phyloP scores from a whole-genome alignment of 1,140 invertebrate genomes.

The Asobara japonica region DNA sequence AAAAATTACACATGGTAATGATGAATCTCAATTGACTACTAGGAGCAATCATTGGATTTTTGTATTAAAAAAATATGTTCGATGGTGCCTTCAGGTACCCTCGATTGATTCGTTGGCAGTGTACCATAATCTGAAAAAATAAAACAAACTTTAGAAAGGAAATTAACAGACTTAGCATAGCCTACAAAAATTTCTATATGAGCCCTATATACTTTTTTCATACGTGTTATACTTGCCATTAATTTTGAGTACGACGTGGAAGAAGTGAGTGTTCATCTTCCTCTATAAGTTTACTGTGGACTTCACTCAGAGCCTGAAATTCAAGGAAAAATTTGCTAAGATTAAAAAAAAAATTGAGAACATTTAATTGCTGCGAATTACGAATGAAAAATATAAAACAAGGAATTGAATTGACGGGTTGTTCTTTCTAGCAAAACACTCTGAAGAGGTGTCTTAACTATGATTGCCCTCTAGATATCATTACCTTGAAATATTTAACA shows the following conservation, averaged over 20 bases:
- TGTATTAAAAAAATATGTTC: background rate
- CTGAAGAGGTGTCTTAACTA: background rate
- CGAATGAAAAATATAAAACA: background rate
- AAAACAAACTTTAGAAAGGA: slow-evolving; percentile 5
- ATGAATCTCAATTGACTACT: background rate
- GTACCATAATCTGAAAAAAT: background rate
- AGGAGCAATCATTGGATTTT: background rate
- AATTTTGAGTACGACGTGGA: slow-evolving; percentile 48
- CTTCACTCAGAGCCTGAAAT: slow-evolving; percentile 74
- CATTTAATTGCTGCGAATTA: background rate
- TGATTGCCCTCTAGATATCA: no score
- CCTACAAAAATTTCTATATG: no score
- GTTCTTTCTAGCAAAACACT: no score
- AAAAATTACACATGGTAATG: background rate
- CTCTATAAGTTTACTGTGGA: slow-evolving; percentile 77
- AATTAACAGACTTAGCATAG: no score
- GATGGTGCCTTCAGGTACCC: background rate
- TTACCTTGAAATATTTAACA: slow-evolving; percentile 98
- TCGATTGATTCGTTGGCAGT: background rate
- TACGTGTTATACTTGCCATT: slow-evolving; percentile 20
- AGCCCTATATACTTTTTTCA: background rate
- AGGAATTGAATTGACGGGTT: background rate
- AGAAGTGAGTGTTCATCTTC: slow-evolving; percentile 65
- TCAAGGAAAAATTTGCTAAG: slow-evolving; percentile 37
- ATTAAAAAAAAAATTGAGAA: slow-evolving; percentile 26